These are phyloP conservation scores for Myrmophylax atrothorax DNA, from an alignment of 2,113 vertebrate species.

Conservation along the genomic window DNA sequence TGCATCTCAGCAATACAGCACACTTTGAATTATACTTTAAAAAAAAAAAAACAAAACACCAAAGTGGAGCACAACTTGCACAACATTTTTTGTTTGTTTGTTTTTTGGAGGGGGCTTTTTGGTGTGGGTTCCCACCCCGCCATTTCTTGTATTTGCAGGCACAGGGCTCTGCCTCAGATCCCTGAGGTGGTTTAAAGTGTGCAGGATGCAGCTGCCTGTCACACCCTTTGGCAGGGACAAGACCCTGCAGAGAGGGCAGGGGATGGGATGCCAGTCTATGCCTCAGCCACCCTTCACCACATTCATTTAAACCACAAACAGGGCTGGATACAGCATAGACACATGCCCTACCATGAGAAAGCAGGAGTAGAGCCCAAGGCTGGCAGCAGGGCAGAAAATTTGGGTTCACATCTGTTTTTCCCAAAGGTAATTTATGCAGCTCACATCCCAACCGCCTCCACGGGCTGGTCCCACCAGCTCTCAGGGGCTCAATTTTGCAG, in stretches of 20 bases:
- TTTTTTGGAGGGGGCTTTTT: neutral
- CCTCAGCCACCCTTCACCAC: neutral
- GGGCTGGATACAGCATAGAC: neutral
- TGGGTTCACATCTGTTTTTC: neutral
- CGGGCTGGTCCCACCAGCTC: neutral
- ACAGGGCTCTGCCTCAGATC: neutral
- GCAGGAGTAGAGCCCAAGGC: neutral
- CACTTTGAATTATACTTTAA: neutral
- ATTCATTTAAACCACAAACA: neutral
- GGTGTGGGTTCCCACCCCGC: neutral
- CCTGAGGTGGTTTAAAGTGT: neutral
- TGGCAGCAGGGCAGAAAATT: neutral
- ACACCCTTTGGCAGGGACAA: neutral
- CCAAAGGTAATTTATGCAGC: neutral
- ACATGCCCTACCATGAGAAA: neutral
- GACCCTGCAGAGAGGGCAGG: neutral
- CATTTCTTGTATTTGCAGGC: neutral
- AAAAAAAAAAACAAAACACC: neutral
- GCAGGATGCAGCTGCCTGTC: neutral
- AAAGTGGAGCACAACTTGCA: rapidly evolving
- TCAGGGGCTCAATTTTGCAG: neutral
- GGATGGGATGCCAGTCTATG: neutral
- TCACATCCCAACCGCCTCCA: rapidly evolving
- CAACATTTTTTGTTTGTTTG: neutral
- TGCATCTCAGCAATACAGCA: neutral